A percentile compares a stretch with the other conserved stretches of the same genome.
Conservation (phyloP, 2,888 invertebrate species). For the Ophion slaviceki region DNA sequence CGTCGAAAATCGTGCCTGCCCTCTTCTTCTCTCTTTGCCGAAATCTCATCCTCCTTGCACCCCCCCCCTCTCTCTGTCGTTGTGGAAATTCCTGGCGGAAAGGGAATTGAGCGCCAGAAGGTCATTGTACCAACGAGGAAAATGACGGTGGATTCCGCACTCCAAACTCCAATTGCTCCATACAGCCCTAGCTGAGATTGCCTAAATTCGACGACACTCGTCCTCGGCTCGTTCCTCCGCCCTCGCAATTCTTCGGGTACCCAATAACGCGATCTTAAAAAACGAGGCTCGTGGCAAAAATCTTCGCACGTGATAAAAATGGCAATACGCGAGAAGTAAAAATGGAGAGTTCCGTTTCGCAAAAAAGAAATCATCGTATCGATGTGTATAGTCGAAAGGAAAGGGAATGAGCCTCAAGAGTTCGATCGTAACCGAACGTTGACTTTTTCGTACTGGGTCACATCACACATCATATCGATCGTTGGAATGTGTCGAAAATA, state of each 20-base stretch:
- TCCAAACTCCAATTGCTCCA: conserved; percentile 25
- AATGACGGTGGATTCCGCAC: conserved; percentile 28
- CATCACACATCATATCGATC: conserved; percentile 54
- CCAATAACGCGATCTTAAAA: neutral
- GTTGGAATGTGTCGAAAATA: conserved; percentile 18
- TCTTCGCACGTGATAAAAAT: neutral
- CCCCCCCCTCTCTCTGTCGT: neutral
- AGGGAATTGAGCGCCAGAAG: conserved; percentile 27
- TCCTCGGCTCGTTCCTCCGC: neutral
- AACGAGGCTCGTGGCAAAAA: neutral
- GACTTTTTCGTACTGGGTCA: conserved; percentile 42
- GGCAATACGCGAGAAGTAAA: neutral
- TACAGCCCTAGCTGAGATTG: neutral
- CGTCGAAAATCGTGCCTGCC: conserved; percentile 41
- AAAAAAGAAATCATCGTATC: neutral
- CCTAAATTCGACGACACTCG: neutral
- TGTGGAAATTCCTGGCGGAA: neutral
- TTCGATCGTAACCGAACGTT: conserved; percentile 17
- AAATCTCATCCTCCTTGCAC: neutral
- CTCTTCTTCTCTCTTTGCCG: neutral
- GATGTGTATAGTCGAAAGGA: neutral
- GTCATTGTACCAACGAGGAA: conserved; percentile 29
- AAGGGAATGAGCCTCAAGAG: conserved; percentile 37
- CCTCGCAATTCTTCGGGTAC: neutral
- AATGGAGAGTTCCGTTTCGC: neutral